These are phyloP conservation scores for Clostera curtula DNA, from an alignment of 2,888 invertebrate species.

Conservation along the genomic window DNA sequence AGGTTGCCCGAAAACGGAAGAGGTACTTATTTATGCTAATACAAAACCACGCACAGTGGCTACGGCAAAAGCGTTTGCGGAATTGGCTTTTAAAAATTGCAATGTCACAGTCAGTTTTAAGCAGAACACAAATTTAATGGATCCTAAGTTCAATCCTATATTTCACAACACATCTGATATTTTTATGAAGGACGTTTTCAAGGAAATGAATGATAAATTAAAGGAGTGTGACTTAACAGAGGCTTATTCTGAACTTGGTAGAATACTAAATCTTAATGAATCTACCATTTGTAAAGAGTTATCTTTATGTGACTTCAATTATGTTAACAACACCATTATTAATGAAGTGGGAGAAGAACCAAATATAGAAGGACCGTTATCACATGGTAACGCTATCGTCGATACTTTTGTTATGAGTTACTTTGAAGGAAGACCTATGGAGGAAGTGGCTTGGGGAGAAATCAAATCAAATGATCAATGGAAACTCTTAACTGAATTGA, in stretches of 20 bases:
- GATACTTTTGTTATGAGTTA: constrained; percentile 55
- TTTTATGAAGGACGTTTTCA: constrained; percentile 23
- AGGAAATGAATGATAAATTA: constrained; percentile 40
- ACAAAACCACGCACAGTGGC: constrained; percentile 41
- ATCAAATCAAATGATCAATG: constrained; percentile 34
- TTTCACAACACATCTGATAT: constrained; percentile 29
- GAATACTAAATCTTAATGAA: constrained; percentile 39
- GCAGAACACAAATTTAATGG: constrained; percentile 28
- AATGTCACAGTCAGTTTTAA: constrained; percentile 31
- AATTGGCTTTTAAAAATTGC: constrained; percentile 42
- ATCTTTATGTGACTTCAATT: constrained; percentile 35
- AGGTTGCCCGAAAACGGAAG: constrained; percentile 32
- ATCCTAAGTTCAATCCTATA: constrained; percentile 41
- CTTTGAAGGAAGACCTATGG: constrained; percentile 40
- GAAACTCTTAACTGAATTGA: constrained; percentile 33
- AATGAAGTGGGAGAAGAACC: constrained; percentile 37
- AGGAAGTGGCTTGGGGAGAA: constrained; percentile 51
- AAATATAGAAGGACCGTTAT: constrained; percentile 38
- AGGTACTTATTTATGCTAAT: constrained; percentile 45
- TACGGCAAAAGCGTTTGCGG: constrained; percentile 42
- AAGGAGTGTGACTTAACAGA: constrained; percentile 26
- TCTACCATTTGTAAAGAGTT: constrained; percentile 36
- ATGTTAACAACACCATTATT: constrained; percentile 26
- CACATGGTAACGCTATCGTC: constrained; percentile 32
- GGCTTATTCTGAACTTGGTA: constrained; percentile 31